Evolutionary conservation across 2,797 vertebrate species (phyloP).

Genomic region (Macropodus opercularis): DNA sequence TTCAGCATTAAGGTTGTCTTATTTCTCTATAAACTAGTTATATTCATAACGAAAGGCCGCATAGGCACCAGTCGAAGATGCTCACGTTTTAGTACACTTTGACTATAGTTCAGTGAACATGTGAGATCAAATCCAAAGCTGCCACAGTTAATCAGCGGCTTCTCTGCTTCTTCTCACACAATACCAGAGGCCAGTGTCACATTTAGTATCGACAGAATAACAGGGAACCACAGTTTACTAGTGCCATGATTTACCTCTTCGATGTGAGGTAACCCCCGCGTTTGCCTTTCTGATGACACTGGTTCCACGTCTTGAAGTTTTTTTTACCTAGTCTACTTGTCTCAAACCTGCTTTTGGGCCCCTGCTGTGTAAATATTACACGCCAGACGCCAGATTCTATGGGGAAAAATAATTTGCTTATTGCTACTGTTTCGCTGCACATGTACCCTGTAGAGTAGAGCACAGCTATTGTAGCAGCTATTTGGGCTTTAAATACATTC

Average conservation of each 20-base stretch:
- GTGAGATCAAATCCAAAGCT: not conserved
- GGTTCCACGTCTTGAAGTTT: not conserved
- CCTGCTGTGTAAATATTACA: constrained; percentile 4
- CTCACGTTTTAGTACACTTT: not conserved
- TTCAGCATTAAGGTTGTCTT: not conserved
- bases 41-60: too few species aligned
- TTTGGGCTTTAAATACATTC: constrained; percentile 1
- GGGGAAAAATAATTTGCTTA: not conserved
- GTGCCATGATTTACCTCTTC: too few species aligned
- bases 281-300: too few species aligned
- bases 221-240: not conserved
- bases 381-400: not conserved
- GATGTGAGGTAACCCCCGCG: too few species aligned
- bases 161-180: constrained; percentile 24
- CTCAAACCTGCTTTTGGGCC: too few species aligned
- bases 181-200: constrained; percentile 10
- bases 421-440: not conserved
- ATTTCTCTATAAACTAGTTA: not conserved
- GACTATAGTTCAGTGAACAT: not conserved
- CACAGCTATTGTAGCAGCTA: constrained; percentile 15
- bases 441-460: not conserved
- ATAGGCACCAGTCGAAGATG: too few species aligned
- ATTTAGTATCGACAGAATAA: constrained; percentile 2
- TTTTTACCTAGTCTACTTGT: not conserved
- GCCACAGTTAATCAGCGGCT: constrained; percentile 4